Evolutionary conservation across 2,113 vertebrate species (phyloP), one percentile per base, ranked within the genome.

Genomic region (Bufo gargarizans): DNA sequence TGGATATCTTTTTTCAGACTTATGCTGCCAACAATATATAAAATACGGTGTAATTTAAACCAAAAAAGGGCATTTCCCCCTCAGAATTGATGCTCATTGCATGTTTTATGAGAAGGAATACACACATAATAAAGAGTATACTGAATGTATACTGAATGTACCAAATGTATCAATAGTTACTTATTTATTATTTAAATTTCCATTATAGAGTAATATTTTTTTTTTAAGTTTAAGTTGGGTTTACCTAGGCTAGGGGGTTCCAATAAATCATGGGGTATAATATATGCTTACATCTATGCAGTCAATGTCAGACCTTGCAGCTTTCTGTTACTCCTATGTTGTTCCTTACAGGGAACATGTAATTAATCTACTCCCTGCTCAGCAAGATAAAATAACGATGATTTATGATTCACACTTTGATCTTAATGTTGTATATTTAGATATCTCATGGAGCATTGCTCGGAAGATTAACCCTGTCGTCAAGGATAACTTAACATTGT

Each of bases 391-490:
- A 45, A 81, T 61, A 61, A 81, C 17, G 20, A 33, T 58, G 77
- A 80, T 80, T 80, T 58, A 81, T 81, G 78, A 81, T 81, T 81
- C 61, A 59, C 55, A 45, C 78, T 81, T 81, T 59, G 22, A 59
- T 45, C 78, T 56, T 61, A 81, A 59, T 81, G 22, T 59, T 81
- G 56, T 81, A 61, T 81, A 81, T 81, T 81, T 81, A 81, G 78
- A 59, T 81, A 81, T 17, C 55, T 59, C 13, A 47, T 58, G 13
- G 14, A 65, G 59, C 80, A 49, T 47, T 47, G 19, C 59, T 11
- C 45, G n/a, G 56, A 81, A 81, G 81, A 83, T 67, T 67, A 83
- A 65, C 81, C 81, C 81, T 47, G 45, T 67, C 67, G 58, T 83
- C 81, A 83, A 67, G 45, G 19, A 67, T 67, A 83, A 67, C 19